Evolutionary conservation across 2,797 vertebrate species (phyloP), one percentile per base, ranked within the genome.

Genomic region (Gallinago solitaria): DNA sequence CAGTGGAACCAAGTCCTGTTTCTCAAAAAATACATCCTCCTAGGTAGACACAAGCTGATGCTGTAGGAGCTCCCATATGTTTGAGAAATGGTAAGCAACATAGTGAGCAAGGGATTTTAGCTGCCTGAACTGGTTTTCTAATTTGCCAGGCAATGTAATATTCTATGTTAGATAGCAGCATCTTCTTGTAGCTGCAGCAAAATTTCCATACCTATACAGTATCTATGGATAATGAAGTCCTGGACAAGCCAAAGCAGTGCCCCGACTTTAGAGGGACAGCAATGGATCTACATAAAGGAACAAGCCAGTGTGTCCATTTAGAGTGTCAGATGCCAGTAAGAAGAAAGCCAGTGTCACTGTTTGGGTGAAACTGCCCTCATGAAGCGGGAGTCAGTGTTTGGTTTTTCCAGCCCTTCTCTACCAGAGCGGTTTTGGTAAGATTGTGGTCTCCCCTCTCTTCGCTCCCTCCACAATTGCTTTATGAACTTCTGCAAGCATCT

Each of bases 301-400:
- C 14, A 41, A 81, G 24, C 9, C 43, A 63, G 16, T 5, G 4
- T 78, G 33, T 12, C 32, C 18, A 19, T 23, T 20, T 25, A n/a
- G 30, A 15, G 27, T 27, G 17, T 33, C 60, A 48, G 39, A 71
- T 41, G 30, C n/a, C 39, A 63, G 11, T 12, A 67, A 79, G n/a
- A 84, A 84, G 50, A 69, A 91, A 71, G 47, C 16, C 32, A 81
- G 7, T 32, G 39, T 59, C 33, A 61, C 33, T 54, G 11, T 60
- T 39, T 16, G 35, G 47, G 37, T 69, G 63, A 75, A 88, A 75
- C 3, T 27, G 16, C 12, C 7, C 7, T 59, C 0, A 0, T 48
- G 21, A 81, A 91, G 19, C 37, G 8, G 8, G 9, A 2, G 5
- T 41, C 51, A 70, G 12, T 9, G 5, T 51, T 59, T 21, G 53